phyloP scores from a whole-genome alignment of 2,797 vertebrate genomes.

The Eupleurogrammus muticus region DNA sequence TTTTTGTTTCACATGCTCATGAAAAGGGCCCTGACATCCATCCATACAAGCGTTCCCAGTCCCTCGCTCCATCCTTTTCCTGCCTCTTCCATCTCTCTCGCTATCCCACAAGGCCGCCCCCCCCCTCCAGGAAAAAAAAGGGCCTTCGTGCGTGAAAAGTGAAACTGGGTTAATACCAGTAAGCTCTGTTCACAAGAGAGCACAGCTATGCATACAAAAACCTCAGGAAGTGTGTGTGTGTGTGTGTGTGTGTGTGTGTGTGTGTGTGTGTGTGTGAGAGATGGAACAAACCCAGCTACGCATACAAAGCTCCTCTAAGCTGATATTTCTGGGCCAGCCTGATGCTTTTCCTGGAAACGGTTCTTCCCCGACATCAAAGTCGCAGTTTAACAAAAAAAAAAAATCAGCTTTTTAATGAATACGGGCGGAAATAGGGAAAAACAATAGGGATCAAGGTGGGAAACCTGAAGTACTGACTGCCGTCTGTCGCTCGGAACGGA shows the following conservation, averaged over 20 bases:
- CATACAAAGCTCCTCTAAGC: slow-evolving; percentile 80
- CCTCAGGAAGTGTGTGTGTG: slow-evolving; percentile 64
- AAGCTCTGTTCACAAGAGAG: slow-evolving; percentile 81
- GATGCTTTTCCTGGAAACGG: slow-evolving; percentile 77
- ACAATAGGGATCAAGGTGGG: slow-evolving; percentile 37
- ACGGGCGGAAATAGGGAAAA: slow-evolving; percentile 57
- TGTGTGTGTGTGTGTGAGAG: slow-evolving; percentile 27
- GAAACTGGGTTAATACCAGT: slow-evolving; percentile 86
- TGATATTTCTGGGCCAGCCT: slow-evolving; percentile 77
- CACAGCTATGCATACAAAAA: slow-evolving; percentile 81
- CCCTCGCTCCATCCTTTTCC: slow-evolving; percentile 52
- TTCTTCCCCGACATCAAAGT: slow-evolving; percentile 67
- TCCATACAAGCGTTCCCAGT: slow-evolving; percentile 64
- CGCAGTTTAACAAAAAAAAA: no score
- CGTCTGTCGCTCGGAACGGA: slow-evolving; percentile 4
- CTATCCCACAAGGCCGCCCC: slow-evolving; percentile 62
- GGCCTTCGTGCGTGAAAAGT: slow-evolving; percentile 73
- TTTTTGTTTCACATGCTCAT: slow-evolving; percentile 42
- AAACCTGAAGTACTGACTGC: slow-evolving; percentile 39
- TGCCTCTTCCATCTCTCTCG: slow-evolving; percentile 57
- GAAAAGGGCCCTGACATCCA: slow-evolving; percentile 71
- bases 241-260: no score
- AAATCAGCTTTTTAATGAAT: slow-evolving; percentile 65
- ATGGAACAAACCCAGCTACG: slow-evolving; percentile 68
- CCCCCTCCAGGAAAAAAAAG: slow-evolving; percentile 72